These are phyloP conservation scores for Leptodactylus fallax DNA, from an alignment of 2,797 vertebrate genomes.

Conservation along the genomic window DNA sequence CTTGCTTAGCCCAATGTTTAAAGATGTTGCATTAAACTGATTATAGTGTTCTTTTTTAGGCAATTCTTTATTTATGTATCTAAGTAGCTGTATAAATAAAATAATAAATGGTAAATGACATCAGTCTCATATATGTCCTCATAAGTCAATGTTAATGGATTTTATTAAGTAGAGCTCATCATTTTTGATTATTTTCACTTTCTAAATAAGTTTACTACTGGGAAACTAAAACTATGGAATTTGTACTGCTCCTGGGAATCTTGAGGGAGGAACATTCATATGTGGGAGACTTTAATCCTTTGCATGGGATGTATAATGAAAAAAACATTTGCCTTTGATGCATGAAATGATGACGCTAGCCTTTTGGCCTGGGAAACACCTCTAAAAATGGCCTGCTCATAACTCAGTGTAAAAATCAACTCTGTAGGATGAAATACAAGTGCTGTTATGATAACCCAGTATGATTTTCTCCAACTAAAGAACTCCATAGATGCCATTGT, in stretches of 20 bases:
- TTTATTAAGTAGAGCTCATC: neutral
- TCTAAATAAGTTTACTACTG: neutral
- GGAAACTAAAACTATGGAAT: slow-evolving; percentile 10
- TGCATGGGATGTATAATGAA: neutral
- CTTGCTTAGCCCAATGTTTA: no score
- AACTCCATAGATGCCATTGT: no score
- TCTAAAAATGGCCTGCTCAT: neutral
- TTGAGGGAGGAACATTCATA: neutral
- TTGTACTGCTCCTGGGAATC: neutral
- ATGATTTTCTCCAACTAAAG: no score
- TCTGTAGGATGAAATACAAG: neutral
- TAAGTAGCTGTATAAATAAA: neutral
- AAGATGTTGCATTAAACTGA: no score
- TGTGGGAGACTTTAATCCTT: neutral
- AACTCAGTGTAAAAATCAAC: neutral
- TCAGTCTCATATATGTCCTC: neutral
- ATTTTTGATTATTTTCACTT: neutral
- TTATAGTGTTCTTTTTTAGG: no score
- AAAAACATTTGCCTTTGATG: neutral
- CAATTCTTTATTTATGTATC: no score
- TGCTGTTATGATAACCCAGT: no score
- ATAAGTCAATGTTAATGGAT: neutral
- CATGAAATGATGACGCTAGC: neutral
- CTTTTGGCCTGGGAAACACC: neutral
- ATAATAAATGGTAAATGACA: slow-evolving; percentile 6